Base-by-base conservation (phyloP, 2,797 vertebrate genomes). In the Pangasius djambal region DNA sequence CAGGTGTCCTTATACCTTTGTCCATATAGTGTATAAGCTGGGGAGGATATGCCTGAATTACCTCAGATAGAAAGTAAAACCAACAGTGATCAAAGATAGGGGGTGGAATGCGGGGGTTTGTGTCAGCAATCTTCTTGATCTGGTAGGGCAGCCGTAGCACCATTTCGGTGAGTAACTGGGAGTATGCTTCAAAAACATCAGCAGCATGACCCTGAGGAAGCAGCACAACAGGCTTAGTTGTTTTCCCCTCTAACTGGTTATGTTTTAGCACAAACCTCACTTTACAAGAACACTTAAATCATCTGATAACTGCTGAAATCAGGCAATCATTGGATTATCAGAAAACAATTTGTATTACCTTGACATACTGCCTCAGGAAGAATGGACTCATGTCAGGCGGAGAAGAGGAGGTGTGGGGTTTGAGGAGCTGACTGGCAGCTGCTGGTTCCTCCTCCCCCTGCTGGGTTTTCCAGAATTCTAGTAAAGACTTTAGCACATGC, bases 341-440 rank as follows among this genome's bases (percentile, higher is more conserved):
- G 13, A 31, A 40, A 50, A 48, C 4, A 10, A 22, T 55, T 6
- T 31, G 31, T 20, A 86, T 94, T 94, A 99, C 99, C 98, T 99
- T 99, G 91, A 99, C 99, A 34, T 99, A 99, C 91, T 99, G 99
- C 16, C 98, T 97, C 63, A 99, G 96, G 93, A 99, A 99, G 92
- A 99, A 99, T 0, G 99, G 99, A 92, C 98, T 99, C 99, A 99
- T 99, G 93, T 99, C 99, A 0, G 99, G 99, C 0, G 98, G 98
- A 52, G 98, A 99, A 28, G 98, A 96, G 0, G 97, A 97, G 0
- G 98, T 98, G 94, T 99, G 99, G 31, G 99, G 98, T 83, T 98
- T 98, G 85, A 99, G 97, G 86, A 99, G 96, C 92, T 99, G 99
- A 94, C 98, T 99, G 91, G 97, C 91, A 65, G 97, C 96, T 48